A percentile compares a stretch with the other conserved stretches of the same genome.
These are phyloP conservation scores for Pyrocephalus nanus DNA, from an alignment of 2,797 vertebrate species.

Conservation along the genomic window DNA sequence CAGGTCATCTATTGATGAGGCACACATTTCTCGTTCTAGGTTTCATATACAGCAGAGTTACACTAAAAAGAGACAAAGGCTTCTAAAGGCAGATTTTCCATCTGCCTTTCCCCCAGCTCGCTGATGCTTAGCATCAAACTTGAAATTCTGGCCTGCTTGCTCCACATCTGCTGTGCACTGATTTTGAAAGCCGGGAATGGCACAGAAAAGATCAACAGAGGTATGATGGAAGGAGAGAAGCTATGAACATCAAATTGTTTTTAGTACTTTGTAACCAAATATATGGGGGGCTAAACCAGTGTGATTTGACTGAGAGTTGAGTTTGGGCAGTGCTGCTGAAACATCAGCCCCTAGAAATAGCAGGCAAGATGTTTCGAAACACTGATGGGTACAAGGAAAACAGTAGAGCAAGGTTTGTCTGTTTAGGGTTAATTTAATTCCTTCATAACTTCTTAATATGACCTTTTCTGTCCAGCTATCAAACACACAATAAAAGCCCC, in stretches of 20 bases:
- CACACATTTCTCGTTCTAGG: rapidly evolving
- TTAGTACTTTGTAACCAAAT: background rate
- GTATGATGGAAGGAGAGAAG: background rate
- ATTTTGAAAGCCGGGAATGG: background rate
- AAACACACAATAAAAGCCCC: background rate
- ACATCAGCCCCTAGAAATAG: background rate
- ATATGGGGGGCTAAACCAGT: background rate
- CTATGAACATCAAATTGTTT: background rate
- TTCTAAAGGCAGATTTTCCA: background rate
- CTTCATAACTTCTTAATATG: background rate
- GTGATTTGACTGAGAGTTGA: background rate
- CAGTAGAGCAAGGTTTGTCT: background rate
- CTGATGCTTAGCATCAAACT: background rate
- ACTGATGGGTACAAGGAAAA: background rate
- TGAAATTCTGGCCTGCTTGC: background rate
- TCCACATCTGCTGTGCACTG: background rate
- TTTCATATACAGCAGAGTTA: background rate
- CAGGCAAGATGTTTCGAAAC: background rate
- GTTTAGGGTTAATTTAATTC: background rate
- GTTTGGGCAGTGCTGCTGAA: background rate
- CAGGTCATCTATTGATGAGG: background rate
- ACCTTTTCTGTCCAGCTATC: background rate
- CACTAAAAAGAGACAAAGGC: background rate
- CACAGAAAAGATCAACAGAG: background rate
- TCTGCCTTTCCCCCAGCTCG: background rate